Percentiles rank a stretch among this genome's conserved stretches.
phyloP scores from a whole-genome alignment of 2,113 vertebrate species.

The Strix aluco region DNA sequence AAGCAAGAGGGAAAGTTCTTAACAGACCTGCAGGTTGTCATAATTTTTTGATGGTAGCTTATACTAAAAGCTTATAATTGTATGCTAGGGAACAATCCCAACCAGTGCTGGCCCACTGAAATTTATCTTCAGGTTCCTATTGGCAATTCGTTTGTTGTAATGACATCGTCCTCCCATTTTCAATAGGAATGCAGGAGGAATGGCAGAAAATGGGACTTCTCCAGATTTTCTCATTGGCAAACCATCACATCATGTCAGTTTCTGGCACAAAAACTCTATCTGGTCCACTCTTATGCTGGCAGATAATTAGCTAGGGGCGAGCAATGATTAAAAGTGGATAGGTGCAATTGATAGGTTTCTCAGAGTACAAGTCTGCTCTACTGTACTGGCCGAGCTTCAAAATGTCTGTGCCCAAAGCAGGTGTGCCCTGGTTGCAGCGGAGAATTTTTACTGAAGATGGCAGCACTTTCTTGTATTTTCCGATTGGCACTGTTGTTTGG shows the following conservation, averaged over 20 bases:
- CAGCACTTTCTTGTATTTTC: background rate
- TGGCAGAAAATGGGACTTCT: background rate
- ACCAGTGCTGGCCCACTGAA: background rate
- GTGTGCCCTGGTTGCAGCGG: background rate
- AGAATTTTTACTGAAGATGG: background rate
- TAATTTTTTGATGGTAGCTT: background rate
- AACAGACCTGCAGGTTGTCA: background rate
- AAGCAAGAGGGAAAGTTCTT: background rate
- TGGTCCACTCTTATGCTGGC: background rate
- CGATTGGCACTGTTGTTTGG: fast-evolving
- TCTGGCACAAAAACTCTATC: background rate
- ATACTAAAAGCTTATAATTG: background rate
- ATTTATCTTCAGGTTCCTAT: background rate
- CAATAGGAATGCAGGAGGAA: background rate
- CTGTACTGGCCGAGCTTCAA: background rate
- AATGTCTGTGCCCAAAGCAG: background rate
- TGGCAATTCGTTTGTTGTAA: background rate
- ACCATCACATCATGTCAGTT: background rate
- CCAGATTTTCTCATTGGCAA: background rate
- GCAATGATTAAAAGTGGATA: background rate
- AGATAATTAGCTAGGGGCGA: background rate
- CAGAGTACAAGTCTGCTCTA: background rate
- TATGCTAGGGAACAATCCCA: background rate
- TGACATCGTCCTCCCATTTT: background rate
- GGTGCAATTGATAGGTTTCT: background rate